Evolutionary conservation across 2,888 invertebrate species (phyloP).

Genomic region (Conomelus anceps): DNA sequence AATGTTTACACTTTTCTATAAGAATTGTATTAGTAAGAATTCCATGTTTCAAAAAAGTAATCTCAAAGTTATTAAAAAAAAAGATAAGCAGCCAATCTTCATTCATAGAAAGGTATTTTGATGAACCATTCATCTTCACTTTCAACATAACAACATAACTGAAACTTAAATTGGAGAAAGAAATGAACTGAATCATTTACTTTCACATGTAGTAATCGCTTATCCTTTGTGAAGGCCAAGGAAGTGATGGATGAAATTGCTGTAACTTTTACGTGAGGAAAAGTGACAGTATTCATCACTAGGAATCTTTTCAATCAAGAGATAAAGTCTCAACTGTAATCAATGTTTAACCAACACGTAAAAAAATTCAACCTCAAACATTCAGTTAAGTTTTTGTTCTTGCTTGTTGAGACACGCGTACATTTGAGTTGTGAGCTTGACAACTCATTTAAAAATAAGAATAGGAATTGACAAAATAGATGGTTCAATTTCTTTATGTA

Average conservation of each 20-base stretch:
- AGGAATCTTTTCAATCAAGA: not conserved
- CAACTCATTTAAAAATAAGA: not conserved
- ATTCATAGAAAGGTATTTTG: not conserved
- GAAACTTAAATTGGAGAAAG: not conserved
- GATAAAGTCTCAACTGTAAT: not conserved
- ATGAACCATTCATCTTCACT: too few relatives aligned
- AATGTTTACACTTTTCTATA: too few relatives aligned
- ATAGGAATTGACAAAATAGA: not conserved
- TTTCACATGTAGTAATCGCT: not conserved
- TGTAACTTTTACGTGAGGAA: not conserved
- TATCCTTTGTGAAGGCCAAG: not conserved
- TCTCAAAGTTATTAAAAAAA: too few relatives aligned
- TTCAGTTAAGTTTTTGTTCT: not conserved
- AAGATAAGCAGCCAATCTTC: not conserved
- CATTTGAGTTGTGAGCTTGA: not conserved
- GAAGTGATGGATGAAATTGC: not conserved
- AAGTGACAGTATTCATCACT: not conserved
- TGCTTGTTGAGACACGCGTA: not conserved
- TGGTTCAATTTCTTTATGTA: not conserved
- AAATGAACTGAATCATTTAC: not conserved
- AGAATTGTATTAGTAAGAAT: not conserved
- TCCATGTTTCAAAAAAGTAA: too few relatives aligned
- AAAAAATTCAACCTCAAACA: not conserved
- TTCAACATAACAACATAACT: not conserved
- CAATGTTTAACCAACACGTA: not conserved